These are phyloP conservation scores for Liolophura sinensis DNA, from an alignment of 1,140 invertebrate species.

Conservation along the genomic window DNA sequence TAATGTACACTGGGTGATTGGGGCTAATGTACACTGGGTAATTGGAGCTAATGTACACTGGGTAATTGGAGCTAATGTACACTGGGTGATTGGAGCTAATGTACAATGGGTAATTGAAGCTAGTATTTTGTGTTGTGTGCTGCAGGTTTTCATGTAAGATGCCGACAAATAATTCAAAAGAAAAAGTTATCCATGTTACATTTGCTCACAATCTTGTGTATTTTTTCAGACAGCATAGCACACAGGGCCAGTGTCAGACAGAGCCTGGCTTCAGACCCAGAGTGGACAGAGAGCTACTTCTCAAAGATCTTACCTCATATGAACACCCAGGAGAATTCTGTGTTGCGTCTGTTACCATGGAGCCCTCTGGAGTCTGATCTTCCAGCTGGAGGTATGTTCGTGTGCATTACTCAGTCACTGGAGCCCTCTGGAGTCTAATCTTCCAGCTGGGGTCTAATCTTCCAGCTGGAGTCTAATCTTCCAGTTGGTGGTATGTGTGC, in stretches of 20 bases:
- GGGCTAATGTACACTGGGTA: too few relatives aligned
- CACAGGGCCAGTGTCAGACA: slow-evolving; percentile 48
- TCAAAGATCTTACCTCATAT: slow-evolving; percentile 42
- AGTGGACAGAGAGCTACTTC: slow-evolving; percentile 48
- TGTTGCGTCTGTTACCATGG: slow-evolving; percentile 32
- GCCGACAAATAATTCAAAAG: too few relatives aligned
- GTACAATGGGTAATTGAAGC: too few relatives aligned
- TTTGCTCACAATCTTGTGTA: background rate
- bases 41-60: too few relatives aligned
- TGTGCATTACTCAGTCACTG: background rate
- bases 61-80: too few relatives aligned
- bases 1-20: too few relatives aligned
- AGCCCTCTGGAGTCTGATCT: slow-evolving; percentile 21
- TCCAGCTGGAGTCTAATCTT: slow-evolving; percentile 16
- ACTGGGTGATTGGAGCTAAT: too few relatives aligned
- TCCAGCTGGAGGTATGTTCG: too few relatives aligned
- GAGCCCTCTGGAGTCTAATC: slow-evolving; percentile 22
- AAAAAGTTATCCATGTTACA: too few relatives aligned
- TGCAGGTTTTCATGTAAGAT: too few relatives aligned
- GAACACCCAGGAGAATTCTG: slow-evolving; percentile 44
- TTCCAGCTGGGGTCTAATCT: background rate
- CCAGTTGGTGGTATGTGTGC: too few relatives aligned
- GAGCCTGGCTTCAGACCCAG: slow-evolving; percentile 38
- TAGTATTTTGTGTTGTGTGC: too few relatives aligned
- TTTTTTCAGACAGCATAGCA: slow-evolving; percentile 42